Evolutionary conservation across 2,113 vertebrate genomes (phyloP), one percentile per base, ranked within the genome.

Genomic region (Chroicocephalus ridibundus): DNA sequence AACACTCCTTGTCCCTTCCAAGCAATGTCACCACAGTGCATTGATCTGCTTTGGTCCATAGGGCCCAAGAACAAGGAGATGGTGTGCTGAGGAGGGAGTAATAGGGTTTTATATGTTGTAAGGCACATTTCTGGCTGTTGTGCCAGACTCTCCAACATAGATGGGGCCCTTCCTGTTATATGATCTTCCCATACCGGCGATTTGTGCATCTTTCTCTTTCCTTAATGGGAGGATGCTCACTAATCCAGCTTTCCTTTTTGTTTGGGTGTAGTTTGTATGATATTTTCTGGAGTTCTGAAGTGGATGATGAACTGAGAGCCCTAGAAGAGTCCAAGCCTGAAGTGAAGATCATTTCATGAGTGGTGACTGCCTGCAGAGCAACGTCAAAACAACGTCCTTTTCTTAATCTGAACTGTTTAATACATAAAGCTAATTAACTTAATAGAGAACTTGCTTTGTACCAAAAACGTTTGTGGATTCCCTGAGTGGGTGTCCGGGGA

Each of bases 341-440:
- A 68, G 58, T 98, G 86, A 97, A 94, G 92, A 82, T 98, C 70
- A 90, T 98, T 96, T 98, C 78, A 32, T 98, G 97, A 98, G 75
- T 7, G 15, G 31, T 52, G 82, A 26, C 79, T 74, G 74, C 49
- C 82, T 79, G 69, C 72, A 40, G 68, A 94, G 57, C 82, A 57
- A 79, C 5, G 0, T 91, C 65, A 79, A 62, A 94, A 52, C 82
- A 82, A 79, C 3, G 1, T 85, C 44, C 52, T 94, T 44, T 51
- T 92, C 92, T 91, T 90, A 75, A 86, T 65, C 81, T 76, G 72
- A 87, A 96, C 75, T 87, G 77, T 77, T 64, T 79, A 32, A 26
- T 89, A 72, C 5, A 1, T 90, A 65, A 72, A 86, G 81, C 64
- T 95, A 85, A 94, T 94, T 95, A 94, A 95, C 31, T 94, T 79